Evolutionary conservation across 92 coral and sea anemone genomes (phyloP).

Genomic region (Metridium senile): DNA sequence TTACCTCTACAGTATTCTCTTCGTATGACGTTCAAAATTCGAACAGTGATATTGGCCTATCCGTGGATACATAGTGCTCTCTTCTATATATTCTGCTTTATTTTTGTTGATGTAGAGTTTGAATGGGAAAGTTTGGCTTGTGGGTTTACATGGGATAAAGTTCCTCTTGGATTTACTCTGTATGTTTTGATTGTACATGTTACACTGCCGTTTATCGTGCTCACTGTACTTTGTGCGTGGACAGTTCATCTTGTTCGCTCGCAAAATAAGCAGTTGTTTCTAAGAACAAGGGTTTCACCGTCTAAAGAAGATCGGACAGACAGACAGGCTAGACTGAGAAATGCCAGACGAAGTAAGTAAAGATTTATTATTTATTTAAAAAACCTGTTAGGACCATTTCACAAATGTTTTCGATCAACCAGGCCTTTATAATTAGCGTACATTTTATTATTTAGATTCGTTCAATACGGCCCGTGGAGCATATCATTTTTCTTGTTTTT

Average conservation of each 20-base stretch:
- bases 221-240: constrained; percentile 23
- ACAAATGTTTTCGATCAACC: too few species aligned
- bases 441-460: too few species aligned
- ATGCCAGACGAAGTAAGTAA: background rate
- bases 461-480: too few species aligned
- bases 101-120: constrained; percentile 25
- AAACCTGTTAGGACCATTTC: background rate
- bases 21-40: constrained; percentile 31
- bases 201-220: constrained; percentile 29
- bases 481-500: too few species aligned
- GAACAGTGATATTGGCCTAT: constrained; percentile 29
- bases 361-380: background rate
- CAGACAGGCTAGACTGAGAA: background rate
- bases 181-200: constrained; percentile 29
- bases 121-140: constrained; percentile 39
- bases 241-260: constrained; percentile 18
- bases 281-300: background rate
- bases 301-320: background rate
- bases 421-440: too few species aligned
- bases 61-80: constrained; percentile 51
- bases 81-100: constrained; percentile 23
- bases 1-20: constrained; percentile 36
- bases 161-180: constrained; percentile 26
- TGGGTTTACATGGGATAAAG: constrained; percentile 41
- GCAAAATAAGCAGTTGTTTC: background rate